Evolutionary conservation across 2,113 vertebrate species (phyloP).

Genomic region (Limnothrissa miodon): DNA sequence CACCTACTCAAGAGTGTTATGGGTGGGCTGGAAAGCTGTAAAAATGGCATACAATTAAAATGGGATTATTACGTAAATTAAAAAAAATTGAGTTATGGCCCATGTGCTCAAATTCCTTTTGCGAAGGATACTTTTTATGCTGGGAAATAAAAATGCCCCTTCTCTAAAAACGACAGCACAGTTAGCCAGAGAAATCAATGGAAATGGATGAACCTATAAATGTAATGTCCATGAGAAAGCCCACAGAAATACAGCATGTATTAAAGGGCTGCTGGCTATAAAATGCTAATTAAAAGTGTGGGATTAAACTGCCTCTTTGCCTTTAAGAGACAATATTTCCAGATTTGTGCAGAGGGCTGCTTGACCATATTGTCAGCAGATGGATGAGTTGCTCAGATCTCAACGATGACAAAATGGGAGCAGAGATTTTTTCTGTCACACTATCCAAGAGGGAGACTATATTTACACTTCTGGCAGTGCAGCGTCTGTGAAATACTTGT

Average conservation of each 20-base stretch:
- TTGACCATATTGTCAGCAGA: slow-evolving; percentile 12
- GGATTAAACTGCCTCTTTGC: not conserved
- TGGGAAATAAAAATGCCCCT: not conserved
- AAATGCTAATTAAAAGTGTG: slow-evolving; percentile 29
- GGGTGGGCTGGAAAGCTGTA: not conserved
- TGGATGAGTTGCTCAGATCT: slow-evolving; percentile 11
- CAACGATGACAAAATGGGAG: slow-evolving; percentile 11
- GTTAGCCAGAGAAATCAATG: slow-evolving; percentile 27
- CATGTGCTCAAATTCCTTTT: not conserved
- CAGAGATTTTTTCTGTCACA: not conserved
- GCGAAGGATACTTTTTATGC: slow-evolving; percentile 6
- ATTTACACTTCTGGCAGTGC: not conserved
- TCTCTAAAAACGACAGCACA: slow-evolving; percentile 13
- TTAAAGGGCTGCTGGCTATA: slow-evolving; percentile 23
- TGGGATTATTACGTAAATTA: slow-evolving; percentile 1
- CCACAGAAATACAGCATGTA: slow-evolving; percentile 3
- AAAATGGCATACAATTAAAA: slow-evolving; percentile 11
- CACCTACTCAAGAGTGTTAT: not conserved
- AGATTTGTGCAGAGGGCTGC: not conserved
- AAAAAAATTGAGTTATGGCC: not conserved
- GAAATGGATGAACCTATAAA: slow-evolving; percentile 32
- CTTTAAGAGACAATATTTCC: slow-evolving; percentile 3
- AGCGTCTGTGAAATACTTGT: not conserved
- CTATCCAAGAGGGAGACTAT: not conserved
- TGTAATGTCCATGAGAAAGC: not conserved